These are phyloP conservation scores for Empidonax traillii DNA, from an alignment of 2,113 vertebrate species.

Conservation along the genomic window DNA sequence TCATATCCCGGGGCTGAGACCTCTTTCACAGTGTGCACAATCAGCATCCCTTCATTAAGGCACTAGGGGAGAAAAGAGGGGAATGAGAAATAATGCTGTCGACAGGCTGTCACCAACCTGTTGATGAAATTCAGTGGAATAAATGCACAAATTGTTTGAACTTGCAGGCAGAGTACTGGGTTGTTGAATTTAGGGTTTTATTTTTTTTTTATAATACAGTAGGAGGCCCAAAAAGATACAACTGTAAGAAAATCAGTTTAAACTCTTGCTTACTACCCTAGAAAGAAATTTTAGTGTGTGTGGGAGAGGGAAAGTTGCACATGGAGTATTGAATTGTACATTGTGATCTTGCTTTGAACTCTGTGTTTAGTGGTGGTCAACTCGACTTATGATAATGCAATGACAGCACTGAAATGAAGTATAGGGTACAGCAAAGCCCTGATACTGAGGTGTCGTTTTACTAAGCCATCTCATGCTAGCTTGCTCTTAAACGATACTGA, in stretches of 20 bases:
- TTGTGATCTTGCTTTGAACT: fast-evolving
- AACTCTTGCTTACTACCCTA: not conserved
- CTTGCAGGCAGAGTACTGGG: not conserved
- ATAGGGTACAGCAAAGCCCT: not conserved
- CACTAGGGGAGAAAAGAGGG: not conserved
- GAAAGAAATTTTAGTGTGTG: not conserved
- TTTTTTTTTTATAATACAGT: not conserved
- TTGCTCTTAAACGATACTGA: not conserved
- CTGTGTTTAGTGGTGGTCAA: not conserved
- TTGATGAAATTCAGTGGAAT: not conserved
- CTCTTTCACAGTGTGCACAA: not conserved
- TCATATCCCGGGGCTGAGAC: not conserved
- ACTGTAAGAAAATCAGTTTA: not conserved
- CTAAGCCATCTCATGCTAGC: not conserved
- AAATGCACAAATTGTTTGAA: not conserved
- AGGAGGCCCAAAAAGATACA: not conserved
- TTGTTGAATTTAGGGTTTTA: too few relatives aligned
- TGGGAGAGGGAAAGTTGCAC: not conserved
- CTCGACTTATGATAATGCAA: fast-evolving
- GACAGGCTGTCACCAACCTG: not conserved
- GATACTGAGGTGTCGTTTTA: not conserved
- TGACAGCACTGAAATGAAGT: not conserved
- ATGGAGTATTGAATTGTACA: not conserved
- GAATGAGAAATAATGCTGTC: not conserved
- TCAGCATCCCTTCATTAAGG: not conserved